Evolutionary conservation across 1,140 invertebrate genomes (phyloP), one percentile per base, ranked within the genome.

Genomic region (Drosophila erecta): DNA sequence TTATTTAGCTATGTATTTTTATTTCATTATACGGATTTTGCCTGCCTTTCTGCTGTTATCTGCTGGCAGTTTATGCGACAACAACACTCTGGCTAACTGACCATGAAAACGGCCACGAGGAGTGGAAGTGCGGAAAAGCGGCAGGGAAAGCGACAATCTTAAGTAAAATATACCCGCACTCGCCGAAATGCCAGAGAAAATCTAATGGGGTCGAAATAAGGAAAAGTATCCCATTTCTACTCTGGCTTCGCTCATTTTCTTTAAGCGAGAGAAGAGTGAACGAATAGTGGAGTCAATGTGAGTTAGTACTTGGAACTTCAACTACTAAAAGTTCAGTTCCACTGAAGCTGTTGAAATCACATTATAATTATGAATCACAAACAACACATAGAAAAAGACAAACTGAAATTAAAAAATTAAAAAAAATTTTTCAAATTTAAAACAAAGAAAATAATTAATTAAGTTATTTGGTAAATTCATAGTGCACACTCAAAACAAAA

Each of bases 1-100:
- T 86, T 85, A 87, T 85, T 85, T 81, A 64, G 78, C 81, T 53
- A 86, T 85, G 79, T 87, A 81, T 89, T 86, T 86, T 86, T 86
- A 86, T 86, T 86, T 86, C 79, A 86, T 86, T 86, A 86, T 79
- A 76, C 46, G 83, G 84, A 86, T 87, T 86, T 86, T 66, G 62
- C 49, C 84, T 87, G 83, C 83, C 83, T 86, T 76, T 83, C 71
- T 83, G 83, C 75, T 86, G 83, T 86, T 89, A 87, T 86, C 83
- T 86, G 66, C 55, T 51, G 58, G 65, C 84, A 87, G 75, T 81
- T 86, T 81, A 86, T 86, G 83, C 37, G 44, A 56, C 59, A 75
- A 43, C 50, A 40, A 70, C 58, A 41, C 38, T 35, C 38, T 33
- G 33, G 57, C 51, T 20, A 81, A 85, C 83, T 86, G 81, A 81